Percentiles rank a stretch among this genome's conserved stretches.
phyloP scores from a whole-genome alignment of 2,113 vertebrate species.

The Rostratula benghalensis region DNA sequence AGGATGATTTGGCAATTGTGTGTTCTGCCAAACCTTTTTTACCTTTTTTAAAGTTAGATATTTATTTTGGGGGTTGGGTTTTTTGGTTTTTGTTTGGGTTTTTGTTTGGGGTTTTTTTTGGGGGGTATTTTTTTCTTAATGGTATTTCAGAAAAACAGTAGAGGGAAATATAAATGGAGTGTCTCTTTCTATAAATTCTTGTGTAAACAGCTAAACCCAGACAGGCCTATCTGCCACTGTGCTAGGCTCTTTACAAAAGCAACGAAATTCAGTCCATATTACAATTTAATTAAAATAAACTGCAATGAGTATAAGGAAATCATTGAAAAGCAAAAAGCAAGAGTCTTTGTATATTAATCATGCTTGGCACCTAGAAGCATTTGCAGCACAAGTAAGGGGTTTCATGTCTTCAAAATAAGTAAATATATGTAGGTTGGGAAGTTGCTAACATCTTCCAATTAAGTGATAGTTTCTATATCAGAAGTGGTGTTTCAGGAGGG shows the following conservation, averaged over 20 bases:
- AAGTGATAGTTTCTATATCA: background rate
- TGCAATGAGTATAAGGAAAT: background rate
- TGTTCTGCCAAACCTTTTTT: background rate
- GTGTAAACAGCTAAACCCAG: background rate
- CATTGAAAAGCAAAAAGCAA: background rate
- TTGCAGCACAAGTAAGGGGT: background rate
- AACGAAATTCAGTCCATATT: background rate
- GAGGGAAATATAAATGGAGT: background rate
- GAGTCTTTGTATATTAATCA: background rate
- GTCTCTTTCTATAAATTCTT: background rate
- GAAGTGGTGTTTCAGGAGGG: background rate
- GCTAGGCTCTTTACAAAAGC: background rate
- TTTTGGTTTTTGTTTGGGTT: background rate
- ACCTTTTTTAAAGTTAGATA: conserved; percentile 5
- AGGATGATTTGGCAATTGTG: background rate
- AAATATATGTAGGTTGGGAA: background rate
- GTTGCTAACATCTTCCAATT: background rate
- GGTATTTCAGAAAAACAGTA: background rate
- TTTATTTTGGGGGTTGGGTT: background rate
- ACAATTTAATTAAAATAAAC: conserved; percentile 49
- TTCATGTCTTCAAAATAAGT: background rate
- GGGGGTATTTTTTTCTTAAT: background rate
- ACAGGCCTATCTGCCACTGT: background rate
- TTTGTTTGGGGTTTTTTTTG: background rate
- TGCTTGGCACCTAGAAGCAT: conserved; percentile 15